Percentiles rank a stretch among this genome's conserved stretches.
Evolutionary conservation across 2,888 invertebrate genomes (phyloP).

Genomic region (Mycalesis mineus): DNA sequence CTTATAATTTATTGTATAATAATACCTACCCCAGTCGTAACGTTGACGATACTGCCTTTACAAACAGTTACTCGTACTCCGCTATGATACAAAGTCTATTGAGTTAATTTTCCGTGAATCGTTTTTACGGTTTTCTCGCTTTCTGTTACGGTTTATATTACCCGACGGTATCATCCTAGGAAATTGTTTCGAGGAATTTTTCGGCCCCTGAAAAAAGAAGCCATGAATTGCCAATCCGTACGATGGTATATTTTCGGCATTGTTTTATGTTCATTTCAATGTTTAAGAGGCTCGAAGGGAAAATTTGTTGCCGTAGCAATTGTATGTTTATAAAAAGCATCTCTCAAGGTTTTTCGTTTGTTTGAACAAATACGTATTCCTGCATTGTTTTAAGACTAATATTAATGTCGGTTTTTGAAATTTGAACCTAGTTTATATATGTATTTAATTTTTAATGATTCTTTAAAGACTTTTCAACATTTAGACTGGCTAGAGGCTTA

Average conservation of each 20-base stretch:
- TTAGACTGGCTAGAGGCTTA: too few relatives aligned
- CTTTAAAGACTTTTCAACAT: too few relatives aligned
- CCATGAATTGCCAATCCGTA: conserved; percentile 35
- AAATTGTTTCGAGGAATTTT: conserved; percentile 68
- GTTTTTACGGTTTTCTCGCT: conserved; percentile 66
- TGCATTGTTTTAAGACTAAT: too few relatives aligned
- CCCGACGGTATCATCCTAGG: conserved; percentile 69
- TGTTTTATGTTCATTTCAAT: conserved; percentile 31
- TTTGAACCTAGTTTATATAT: too few relatives aligned
- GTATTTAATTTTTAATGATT: too few relatives aligned
- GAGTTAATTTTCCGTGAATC: conserved; percentile 71
- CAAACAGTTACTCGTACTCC: conserved; percentile 21
- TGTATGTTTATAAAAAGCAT: conserved; percentile 22
- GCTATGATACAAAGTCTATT: conserved; percentile 40
- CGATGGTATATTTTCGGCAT: conserved; percentile 26
- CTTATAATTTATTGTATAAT: too few relatives aligned
- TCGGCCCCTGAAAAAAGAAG: conserved; percentile 53
- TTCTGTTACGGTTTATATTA: conserved; percentile 69
- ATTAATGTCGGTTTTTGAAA: too few relatives aligned
- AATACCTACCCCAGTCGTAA: neutral
- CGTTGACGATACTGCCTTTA: neutral
- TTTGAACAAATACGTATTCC: neutral
- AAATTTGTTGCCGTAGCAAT: conserved; percentile 23
- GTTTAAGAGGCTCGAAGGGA: conserved; percentile 26
- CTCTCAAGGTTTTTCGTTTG: neutral